These are phyloP conservation scores for Battus philenor DNA, from an alignment of 1,140 invertebrate species.

Conservation along the genomic window DNA sequence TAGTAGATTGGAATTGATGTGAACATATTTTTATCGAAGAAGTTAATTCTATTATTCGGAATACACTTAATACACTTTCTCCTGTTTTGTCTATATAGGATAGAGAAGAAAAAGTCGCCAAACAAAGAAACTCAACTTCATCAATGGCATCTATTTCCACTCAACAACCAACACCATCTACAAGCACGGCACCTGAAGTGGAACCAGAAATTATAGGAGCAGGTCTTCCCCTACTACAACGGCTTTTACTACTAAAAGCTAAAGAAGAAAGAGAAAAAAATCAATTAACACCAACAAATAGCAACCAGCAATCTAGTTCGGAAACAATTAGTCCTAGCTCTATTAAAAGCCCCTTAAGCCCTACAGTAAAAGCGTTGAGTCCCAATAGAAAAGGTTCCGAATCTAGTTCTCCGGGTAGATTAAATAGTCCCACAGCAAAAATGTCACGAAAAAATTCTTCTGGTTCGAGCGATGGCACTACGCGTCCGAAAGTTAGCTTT, in stretches of 20 bases:
- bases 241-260: constrained; percentile 86
- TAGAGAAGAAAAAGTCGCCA: constrained; percentile 77
- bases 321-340: constrained; percentile 72
- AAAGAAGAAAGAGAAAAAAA: constrained; percentile 83
- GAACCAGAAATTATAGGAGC: constrained; percentile 81
- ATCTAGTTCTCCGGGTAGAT: constrained; percentile 67
- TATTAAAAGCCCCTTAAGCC: constrained; percentile 71
- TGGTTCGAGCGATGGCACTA: constrained; percentile 66
- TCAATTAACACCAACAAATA: constrained; percentile 54
- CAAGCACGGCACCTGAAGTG: constrained; percentile 53
- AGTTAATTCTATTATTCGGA: neutral
- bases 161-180: constrained; percentile 62
- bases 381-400: constrained; percentile 69
- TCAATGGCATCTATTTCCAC: constrained; percentile 62
- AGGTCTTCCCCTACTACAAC: constrained; percentile 86
- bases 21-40: neutral
- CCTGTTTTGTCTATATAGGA: constrained; percentile 66
- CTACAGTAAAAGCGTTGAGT: constrained; percentile 69
- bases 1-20: too few species aligned
- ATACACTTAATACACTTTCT: neutral
- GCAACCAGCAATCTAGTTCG: constrained; percentile 68
- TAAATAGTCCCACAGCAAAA: constrained; percentile 67
- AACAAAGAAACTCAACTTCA: constrained; percentile 61
- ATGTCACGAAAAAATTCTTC: constrained; percentile 72
- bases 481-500: constrained; percentile 72